Conservation (phyloP, 2,113 vertebrate genomes). For the Entomyzon cyanotis region DNA sequence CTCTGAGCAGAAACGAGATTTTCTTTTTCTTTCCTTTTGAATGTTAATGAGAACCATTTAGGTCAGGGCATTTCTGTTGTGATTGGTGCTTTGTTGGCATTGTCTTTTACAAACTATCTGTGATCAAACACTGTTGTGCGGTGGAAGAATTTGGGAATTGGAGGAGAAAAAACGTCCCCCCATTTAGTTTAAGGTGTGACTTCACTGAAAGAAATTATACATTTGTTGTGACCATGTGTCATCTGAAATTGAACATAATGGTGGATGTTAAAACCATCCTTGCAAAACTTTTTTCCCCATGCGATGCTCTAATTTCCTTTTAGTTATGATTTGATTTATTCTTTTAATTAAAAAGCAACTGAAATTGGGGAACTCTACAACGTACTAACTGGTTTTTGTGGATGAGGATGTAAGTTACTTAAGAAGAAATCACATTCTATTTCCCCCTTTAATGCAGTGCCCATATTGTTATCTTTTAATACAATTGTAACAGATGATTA, state of each 20-base stretch:
- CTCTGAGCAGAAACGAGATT: slow-evolving; percentile 29
- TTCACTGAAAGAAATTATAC: not conserved
- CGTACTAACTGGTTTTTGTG: slow-evolving; percentile 61
- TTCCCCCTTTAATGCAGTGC: not conserved
- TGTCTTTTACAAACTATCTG: not conserved
- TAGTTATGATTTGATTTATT: slow-evolving; percentile 58
- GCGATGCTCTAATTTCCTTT: slow-evolving; percentile 47
- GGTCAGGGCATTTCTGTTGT: slow-evolving; percentile 1
- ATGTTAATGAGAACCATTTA: slow-evolving; percentile 5
- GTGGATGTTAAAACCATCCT: not conserved
- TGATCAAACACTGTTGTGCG: not conserved
- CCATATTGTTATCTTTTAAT: not conserved
- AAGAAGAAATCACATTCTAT: not conserved
- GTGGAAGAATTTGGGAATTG: slow-evolving; percentile 32
- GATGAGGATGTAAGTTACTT: not conserved
- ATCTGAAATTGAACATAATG: not conserved
- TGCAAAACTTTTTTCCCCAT: not conserved
- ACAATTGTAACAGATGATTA: not conserved
- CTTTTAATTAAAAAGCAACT: slow-evolving; percentile 73
- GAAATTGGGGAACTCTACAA: slow-evolving; percentile 52
- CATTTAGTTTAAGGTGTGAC: not conserved
- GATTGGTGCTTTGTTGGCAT: slow-evolving; percentile 26
- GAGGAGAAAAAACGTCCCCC: not conserved
- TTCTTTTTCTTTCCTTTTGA: not conserved
- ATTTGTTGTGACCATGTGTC: not conserved